Base-by-base conservation (phyloP, 2,797 vertebrate species). In the Xenops minutus region DNA sequence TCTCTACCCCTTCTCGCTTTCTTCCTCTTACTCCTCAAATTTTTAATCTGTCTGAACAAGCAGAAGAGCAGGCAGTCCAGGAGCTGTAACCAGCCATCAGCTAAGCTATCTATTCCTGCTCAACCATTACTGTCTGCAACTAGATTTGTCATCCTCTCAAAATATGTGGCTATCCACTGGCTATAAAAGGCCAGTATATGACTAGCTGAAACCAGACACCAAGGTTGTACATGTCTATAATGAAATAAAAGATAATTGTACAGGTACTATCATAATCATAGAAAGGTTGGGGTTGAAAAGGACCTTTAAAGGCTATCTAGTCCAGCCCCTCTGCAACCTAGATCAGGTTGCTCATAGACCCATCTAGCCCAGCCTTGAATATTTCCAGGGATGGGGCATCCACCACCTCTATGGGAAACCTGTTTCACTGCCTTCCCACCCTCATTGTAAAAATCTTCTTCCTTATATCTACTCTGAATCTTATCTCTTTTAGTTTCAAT, bases 251-350 rank as follows among this genome's bases (percentile, higher is more conserved):
- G n/a, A 64, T 67, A 61, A 46, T 78, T 88, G 37, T 12, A 61
- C 18, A 58, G 0, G 0, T 66, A 29, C 14, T 36, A 43, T 59
- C 3, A 2, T 30, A 73, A 52, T 46, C 20, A 56, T 2, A 30
- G 54, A 79, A 43, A 6, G n/a, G 16, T 55, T 48, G 19, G 4
- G 18, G 14, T 67, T 52, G 22, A 41, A n/a, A 52, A 8, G 23
- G 20, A 52, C 55, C 15, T 51, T 76, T 36, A 37, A 51, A 43
- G 22, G 3, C 20, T 27, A 34, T 8, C 48, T 34, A 7, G 43
- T 22, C 39, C 29, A 77, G 20, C 1, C 11, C 11, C 16, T 12
- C 58, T 61, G 37, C 41, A 46, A 10, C 3, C 26, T 32, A 3
- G 3, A 12, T 34, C 21, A 62, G 29, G 27, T 16, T 62, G 34